Evolutionary conservation across 2,888 invertebrate species (phyloP), one percentile per base, ranked within the genome.

Genomic region (Hecatera dysodea): DNA sequence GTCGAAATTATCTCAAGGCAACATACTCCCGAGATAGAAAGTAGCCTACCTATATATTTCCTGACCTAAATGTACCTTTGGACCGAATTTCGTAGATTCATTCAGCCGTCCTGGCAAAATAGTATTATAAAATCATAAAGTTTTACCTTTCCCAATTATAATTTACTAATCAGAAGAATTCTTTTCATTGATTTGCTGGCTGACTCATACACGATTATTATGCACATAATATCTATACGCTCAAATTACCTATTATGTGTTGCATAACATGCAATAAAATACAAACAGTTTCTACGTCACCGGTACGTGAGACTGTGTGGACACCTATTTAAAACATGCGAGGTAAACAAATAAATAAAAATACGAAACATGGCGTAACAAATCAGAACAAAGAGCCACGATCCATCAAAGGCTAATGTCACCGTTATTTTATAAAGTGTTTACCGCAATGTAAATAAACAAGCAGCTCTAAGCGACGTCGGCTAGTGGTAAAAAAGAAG

Each of bases 401-500:
- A 65, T 65, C 59, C 53, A 74, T 65, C 67, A 69, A 29, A 69
- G 39, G 60, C 55, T 64, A 80, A 48, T 60, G 56, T 69, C 64
- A 66, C 53, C 67, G 9, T 81, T 68, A 75, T 68, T 71, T 33
- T 64, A 68, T 75, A 72, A 78, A 81, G 72, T 75, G 55, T 72
- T 79, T 59, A 52, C 78, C 76, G 71, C 85, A 66, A 77, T 68
- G 83, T 88, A 88, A 89, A 90, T 91, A 89, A 91, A 89, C 84
- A 86, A 86, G 84, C 79, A 89, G 85, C 86, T 88, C 86, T 76
- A 87, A 89, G 82, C 84, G 83, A 81, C 82, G 81, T 83, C 78
- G 85, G 85, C 86, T 86, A 86, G 83, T 80, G 84, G 85, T 86
- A 86, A 88, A 91, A 91, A 91, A 90, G 86, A 88, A 89, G 86